Evolutionary conservation across 2,113 vertebrate genomes (phyloP), one percentile per base, ranked within the genome.

Genomic region (Oplegnathus fasciatus): DNA sequence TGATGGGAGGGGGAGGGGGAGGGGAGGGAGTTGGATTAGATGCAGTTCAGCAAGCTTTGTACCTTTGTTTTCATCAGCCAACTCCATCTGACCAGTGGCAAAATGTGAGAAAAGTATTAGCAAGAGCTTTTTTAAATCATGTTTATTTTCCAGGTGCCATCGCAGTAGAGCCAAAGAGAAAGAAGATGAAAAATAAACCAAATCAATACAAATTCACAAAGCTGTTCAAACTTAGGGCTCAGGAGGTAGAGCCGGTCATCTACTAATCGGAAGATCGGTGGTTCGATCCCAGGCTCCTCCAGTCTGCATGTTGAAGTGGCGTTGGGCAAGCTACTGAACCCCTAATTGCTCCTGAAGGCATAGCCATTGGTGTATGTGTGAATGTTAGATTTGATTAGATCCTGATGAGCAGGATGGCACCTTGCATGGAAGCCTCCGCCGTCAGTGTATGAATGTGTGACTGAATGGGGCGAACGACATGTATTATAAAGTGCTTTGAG

Each of bases 161-260:
- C 24, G 28, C 9, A 0, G 11, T 10, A 54, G 3, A 40, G 30
- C 4, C 11, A 28, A 52, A 48, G 54, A 61, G 30, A 79, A 79
- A 14, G 30, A 67, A 58, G 62, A 68, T 75, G n/a, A 28, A 84
- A 79, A 20, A 77, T 46, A 65, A 6, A 9, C 4, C 42, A 64
- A 61, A 74, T 78, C 74, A 8, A 67, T 67, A 37, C 9, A 26
- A 17, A 66, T 71, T 66, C 34, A 69, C 20, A 65, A 72, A 57
- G 6, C 18, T 11, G 14, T 9, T 9, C n/a, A n/a, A n/a, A n/a
- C n/a, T n/a, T n/a, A n/a, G n/a, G n/a, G 42, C 64, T 67, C 34
- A 37, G 6, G 34, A 37, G 34, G 34, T 37, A 37, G 34, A 37
- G 34, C 34, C 3, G 34, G 34, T 37, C 34, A 6, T 37, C 34